Conservation (phyloP, 1,140 invertebrate species). For the Drosophila repleta region DNA sequence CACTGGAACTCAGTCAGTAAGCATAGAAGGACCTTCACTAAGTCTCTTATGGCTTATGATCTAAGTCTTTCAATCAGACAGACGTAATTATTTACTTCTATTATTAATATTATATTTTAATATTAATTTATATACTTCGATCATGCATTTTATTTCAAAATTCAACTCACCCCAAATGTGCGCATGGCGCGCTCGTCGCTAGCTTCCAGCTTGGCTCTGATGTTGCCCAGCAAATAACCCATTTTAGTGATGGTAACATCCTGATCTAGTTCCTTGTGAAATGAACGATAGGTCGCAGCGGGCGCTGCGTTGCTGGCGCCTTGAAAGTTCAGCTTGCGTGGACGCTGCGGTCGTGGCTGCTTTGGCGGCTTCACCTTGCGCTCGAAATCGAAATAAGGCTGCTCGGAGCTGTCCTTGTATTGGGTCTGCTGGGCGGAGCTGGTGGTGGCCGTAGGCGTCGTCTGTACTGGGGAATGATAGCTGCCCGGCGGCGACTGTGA, state of each 20-base stretch:
- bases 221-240: constrained; percentile 74
- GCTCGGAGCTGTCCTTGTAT: constrained; percentile 35
- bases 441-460: constrained; percentile 56
- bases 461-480: constrained; percentile 75
- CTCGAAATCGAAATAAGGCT: constrained; percentile 70
- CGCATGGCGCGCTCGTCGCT: constrained; percentile 64
- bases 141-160: neutral
- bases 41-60: too few species aligned
- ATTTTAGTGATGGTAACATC: constrained; percentile 77
- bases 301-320: constrained; percentile 7
- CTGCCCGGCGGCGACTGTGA: constrained; percentile 76
- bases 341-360: constrained; percentile 47
- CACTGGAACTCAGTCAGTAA: too few species aligned
- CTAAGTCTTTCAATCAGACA: too few species aligned
- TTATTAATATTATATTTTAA: neutral
- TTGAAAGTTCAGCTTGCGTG: constrained; percentile 71
- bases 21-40: too few species aligned
- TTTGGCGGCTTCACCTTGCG: constrained; percentile 71
- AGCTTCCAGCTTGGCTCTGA: constrained; percentile 74
- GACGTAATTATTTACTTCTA: too few species aligned
- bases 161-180: constrained; percentile 71
- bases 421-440: constrained; percentile 38
- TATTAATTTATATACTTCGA: too few species aligned
- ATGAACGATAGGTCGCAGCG: constrained; percentile 71
- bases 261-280: constrained; percentile 72